These are phyloP conservation scores for Phoenicopterus ruber DNA, from an alignment of 2,113 vertebrate genomes.

Conservation along the genomic window DNA sequence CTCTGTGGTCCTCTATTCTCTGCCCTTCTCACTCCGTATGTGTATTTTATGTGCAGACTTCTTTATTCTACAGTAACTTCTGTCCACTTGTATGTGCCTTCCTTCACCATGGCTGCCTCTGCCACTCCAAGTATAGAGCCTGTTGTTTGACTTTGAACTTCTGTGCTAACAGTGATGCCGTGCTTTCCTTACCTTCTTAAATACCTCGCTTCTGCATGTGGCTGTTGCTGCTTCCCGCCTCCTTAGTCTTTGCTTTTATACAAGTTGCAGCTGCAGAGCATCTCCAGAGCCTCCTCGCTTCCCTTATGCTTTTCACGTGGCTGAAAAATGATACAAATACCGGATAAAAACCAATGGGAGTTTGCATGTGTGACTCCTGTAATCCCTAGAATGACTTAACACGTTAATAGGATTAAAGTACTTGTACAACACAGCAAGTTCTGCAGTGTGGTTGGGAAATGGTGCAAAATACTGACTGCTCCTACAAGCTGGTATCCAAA, in stretches of 20 bases:
- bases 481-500: neutral
- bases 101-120: neutral
- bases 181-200: neutral
- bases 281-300: neutral
- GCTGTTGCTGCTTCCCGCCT: neutral
- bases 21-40: neutral
- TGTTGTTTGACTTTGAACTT: neutral
- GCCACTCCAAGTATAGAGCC: neutral
- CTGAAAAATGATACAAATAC: constrained; percentile 45
- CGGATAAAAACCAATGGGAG: neutral
- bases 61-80: constrained; percentile 33
- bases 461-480: constrained; percentile 47
- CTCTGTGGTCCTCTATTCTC: neutral
- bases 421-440: neutral
- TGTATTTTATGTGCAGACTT: constrained; percentile 33
- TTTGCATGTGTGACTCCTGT: constrained; percentile 27
- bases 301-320: neutral
- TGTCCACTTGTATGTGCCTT: constrained; percentile 33
- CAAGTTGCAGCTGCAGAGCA: neutral
- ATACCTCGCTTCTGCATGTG: neutral
- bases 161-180: neutral
- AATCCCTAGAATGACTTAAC: neutral
- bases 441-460: neutral
- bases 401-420: neutral
- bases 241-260: neutral